Evolutionary conservation across 2,113 vertebrate species (phyloP).

Genomic region (Scalopus aquaticus): DNA sequence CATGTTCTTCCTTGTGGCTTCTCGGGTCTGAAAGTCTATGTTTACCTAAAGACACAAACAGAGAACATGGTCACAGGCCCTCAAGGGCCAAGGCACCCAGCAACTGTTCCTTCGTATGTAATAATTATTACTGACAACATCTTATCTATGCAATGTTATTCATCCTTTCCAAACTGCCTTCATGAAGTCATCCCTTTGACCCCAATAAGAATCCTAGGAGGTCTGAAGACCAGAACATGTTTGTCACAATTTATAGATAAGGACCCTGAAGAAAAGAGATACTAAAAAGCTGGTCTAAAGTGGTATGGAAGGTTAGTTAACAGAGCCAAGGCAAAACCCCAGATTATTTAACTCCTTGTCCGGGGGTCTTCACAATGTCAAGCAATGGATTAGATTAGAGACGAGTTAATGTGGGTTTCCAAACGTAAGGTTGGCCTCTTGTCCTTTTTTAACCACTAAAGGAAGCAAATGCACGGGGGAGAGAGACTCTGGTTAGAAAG

Average conservation of each 20-base stretch:
- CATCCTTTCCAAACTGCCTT: not conserved
- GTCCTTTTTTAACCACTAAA: not conserved
- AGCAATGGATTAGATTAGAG: not conserved
- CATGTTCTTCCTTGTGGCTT: slow-evolving; percentile 93
- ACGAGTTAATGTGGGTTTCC: not conserved
- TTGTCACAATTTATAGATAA: not conserved
- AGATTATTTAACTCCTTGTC: not conserved
- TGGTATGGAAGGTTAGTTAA: not conserved
- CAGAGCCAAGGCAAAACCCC: not conserved
- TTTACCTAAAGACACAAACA: slow-evolving; percentile 89
- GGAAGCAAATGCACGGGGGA: not conserved
- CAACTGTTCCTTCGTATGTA: not conserved
- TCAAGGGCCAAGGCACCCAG: not conserved
- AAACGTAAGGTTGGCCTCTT: not conserved
- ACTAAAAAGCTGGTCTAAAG: slow-evolving; percentile 10
- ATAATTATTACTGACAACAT: not conserved
- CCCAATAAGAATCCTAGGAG: not conserved
- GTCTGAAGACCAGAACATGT: not conserved
- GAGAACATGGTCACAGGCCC: slow-evolving; percentile 38
- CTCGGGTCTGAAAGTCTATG: slow-evolving; percentile 95
- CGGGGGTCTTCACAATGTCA: not conserved
- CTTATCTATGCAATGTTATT: not conserved
- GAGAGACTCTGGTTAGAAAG: not conserved
- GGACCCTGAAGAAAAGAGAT: not conserved
- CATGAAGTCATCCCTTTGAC: not conserved